phyloP scores from a whole-genome alignment of 1,140 invertebrate genomes.

The Ceratitis capitata region DNA sequence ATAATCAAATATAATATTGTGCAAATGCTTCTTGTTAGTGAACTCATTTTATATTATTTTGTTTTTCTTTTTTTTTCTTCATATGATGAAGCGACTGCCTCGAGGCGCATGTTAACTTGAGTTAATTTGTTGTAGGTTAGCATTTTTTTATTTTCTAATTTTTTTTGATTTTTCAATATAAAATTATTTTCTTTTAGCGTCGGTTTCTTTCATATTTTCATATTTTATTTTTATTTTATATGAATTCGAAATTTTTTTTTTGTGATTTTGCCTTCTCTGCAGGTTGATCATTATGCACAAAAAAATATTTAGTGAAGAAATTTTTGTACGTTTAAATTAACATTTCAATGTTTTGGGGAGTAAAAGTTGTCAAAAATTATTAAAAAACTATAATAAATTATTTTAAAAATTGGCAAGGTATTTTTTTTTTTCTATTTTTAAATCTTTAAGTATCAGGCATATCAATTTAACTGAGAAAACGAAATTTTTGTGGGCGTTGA shows the following conservation, averaged over 20 bases:
- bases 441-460: not conserved
- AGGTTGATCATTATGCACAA: not conserved
- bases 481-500: not conserved
- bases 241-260: too few species aligned
- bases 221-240: not conserved
- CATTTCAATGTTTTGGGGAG: not conserved
- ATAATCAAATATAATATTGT: not conserved
- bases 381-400: not conserved
- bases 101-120: not conserved
- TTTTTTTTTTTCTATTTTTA: too few species aligned
- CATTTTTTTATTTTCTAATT: not conserved
- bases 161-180: not conserved
- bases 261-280: not conserved
- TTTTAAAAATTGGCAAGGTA: not conserved
- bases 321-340: not conserved
- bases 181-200: not conserved
- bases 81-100: not conserved
- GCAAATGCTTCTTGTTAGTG: not conserved
- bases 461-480: not conserved
- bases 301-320: not conserved
- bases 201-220: not conserved
- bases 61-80: not conserved
- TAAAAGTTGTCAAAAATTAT: not conserved
- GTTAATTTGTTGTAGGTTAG: not conserved
- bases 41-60: not conserved